Base-by-base conservation (phyloP, 1,140 invertebrate genomes). In the Aphaenogaster ashmeadi region DNA sequence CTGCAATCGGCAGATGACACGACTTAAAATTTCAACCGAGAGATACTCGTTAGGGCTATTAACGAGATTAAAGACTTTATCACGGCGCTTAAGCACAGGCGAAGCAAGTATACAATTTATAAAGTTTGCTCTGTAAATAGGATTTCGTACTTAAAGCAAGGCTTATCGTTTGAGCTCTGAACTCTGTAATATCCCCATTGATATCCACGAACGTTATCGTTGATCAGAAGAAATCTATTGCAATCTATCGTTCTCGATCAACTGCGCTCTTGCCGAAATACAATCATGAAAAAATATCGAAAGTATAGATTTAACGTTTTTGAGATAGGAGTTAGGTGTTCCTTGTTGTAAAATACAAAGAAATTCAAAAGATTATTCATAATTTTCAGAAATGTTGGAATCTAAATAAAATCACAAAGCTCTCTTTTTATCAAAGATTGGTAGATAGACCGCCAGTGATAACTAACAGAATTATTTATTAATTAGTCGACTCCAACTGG, bases 1-100 rank as follows among this genome's bases (percentile, higher is more conserved):
- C 38, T 47, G 8, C 41, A 64, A 50, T 60, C 64, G 67, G 33
- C 47, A 88, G 66, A 85, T 87, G 58, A 58, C 58, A 69, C 18
- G 64, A 89, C 47, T 87, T 36, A 18, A 87, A 89, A 78, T 87
- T 77, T 83, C 38, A 52, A 58, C 41, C 36, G 13, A 87, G 21
- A 89, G 38, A 72, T 52, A 83, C 64, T 87, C 36, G 50, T 86
- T 56, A 66, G 44, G 67, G 33, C 75, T 58, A 60, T 89, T 89
- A 83, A 69, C 47, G 3, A 52, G 38, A 81, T 89, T 87, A 86
- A 86, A 74, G 15, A 41, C 21, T 75, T 75, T 56, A 67, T 87
- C 33, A 41, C n/a, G 13, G 18, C 3, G 11, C 36, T 41, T 54
- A 69, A 13, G 36, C 7, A 33, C 36, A n/a, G 52, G 8, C 33